Evolutionary conservation across 2,113 vertebrate species (phyloP).

Genomic region (Percopsis transmontana): DNA sequence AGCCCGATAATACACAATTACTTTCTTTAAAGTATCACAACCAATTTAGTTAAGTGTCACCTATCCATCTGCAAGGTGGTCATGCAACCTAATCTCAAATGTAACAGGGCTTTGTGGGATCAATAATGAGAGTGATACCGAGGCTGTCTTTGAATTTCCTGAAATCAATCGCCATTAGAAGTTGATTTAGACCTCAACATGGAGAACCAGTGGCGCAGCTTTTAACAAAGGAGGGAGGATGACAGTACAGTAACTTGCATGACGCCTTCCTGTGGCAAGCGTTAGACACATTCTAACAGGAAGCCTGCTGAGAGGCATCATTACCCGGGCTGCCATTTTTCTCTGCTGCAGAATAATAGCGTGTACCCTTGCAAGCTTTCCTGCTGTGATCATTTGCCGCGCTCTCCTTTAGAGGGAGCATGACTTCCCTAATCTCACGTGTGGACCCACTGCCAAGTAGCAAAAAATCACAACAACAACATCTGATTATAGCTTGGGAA

Average conservation of each 20-base stretch:
- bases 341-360: neutral
- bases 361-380: neutral
- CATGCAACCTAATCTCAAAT: slow-evolving; percentile 56
- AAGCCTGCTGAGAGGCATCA: neutral
- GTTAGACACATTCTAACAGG: neutral
- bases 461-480: neutral
- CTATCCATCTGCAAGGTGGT: slow-evolving; percentile 31
- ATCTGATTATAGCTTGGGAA: neutral
- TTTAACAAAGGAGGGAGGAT: slow-evolving; percentile 58
- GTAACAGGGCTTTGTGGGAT: slow-evolving; percentile 48
- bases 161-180: slow-evolving; percentile 69
- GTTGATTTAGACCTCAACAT: slow-evolving; percentile 60
- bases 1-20: slow-evolving; percentile 56
- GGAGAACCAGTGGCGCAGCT: slow-evolving; percentile 44
- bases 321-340: too few relatives aligned
- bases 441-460: neutral
- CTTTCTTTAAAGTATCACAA: slow-evolving; percentile 44
- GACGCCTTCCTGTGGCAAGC: slow-evolving; percentile 8
- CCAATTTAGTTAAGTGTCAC: slow-evolving; percentile 40
- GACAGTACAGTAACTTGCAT: slow-evolving; percentile 29
- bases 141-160: slow-evolving; percentile 63
- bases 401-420: neutral
- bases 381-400: neutral
- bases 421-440: neutral
- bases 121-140: slow-evolving; percentile 62